A percentile compares a stretch with the other conserved stretches of the same genome.
phyloP scores from a whole-genome alignment of 2,888 invertebrate species.

The Pomacea canaliculata region DNA sequence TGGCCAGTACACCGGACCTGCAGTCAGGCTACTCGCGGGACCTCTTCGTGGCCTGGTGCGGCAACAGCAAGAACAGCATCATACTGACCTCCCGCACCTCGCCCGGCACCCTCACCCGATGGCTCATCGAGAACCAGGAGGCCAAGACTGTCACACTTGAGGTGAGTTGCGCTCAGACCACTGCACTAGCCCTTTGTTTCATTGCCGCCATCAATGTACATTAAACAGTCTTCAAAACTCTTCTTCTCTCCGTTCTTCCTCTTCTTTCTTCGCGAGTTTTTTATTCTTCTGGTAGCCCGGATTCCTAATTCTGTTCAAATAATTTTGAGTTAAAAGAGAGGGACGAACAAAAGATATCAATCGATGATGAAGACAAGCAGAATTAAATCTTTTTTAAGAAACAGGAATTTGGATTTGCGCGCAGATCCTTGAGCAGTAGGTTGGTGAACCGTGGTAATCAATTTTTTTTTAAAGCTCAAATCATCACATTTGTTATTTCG shows the following conservation, averaged over 20 bases:
- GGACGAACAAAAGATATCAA: no score
- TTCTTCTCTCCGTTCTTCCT: neutral
- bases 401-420: no score
- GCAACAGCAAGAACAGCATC: constrained; percentile 91
- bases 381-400: no score
- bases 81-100: constrained; percentile 86
- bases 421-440: no score
- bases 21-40: constrained; percentile 96
- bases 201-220: neutral
- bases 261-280: neutral
- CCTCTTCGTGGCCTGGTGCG: constrained; percentile 93
- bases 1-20: constrained; percentile 94
- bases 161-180: constrained; percentile 45
- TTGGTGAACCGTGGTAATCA: no score
- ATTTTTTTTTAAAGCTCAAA: no score
- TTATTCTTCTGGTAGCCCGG: no score
- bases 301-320: no score
- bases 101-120: constrained; percentile 73
- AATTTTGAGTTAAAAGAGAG: no score
- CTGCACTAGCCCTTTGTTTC: neutral
- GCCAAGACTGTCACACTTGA: constrained; percentile 70
- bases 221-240: neutral
- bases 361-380: no score
- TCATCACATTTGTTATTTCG: no score
- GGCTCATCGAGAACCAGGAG: constrained; percentile 72